Evolutionary conservation across 2,888 invertebrate species (phyloP), one percentile per base, ranked within the genome.

Genomic region (Drosophila melanosoma): DNA sequence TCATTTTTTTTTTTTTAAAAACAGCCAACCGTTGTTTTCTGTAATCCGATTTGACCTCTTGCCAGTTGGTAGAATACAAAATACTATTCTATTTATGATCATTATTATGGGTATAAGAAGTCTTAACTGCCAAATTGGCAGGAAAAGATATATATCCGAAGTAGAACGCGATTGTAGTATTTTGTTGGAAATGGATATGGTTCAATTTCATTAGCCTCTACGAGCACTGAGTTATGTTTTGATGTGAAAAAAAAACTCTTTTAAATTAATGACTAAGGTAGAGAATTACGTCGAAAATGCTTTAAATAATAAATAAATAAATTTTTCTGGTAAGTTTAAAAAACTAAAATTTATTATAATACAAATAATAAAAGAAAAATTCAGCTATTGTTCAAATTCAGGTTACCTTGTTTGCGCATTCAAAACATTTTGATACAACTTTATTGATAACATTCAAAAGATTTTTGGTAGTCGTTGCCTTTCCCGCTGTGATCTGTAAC

Each of bases 401-500:
- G 91, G 94, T 94, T 94, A 99, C 99, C 97, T 99, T 99, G 92
- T 98, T 98, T 89, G 99, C 99, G 95, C 99, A 99, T 93, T 98
- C 97, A 94, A 99, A 99, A 94, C 99, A 99, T 69, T 98, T 98
- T 29, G 99, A 98, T 87, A 99, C 99, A 87, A 99, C 98, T 95
- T 99, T 99, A 91, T 99, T 99, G 91, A 99, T 99, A 88, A 98
- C 98, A 94, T 98, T 99, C 99, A 99, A 99, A 81, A 99, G 95
- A 94, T 98, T 98, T 94, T 99, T 99, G 35, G 99, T 32, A 26
- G 99, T 99, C 80, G 99, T 99, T 38, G 99, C 98, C 93, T 99
- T 98, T 62, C 99, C 99, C 58, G 99, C 99, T 4, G 99, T 99
- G 98, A 93, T 99, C 98, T 94, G 99, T 99, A 42, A 99, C 98